Evolutionary conservation across 2,888 invertebrate genomes (phyloP).

Genomic region (Timandra comae): DNA sequence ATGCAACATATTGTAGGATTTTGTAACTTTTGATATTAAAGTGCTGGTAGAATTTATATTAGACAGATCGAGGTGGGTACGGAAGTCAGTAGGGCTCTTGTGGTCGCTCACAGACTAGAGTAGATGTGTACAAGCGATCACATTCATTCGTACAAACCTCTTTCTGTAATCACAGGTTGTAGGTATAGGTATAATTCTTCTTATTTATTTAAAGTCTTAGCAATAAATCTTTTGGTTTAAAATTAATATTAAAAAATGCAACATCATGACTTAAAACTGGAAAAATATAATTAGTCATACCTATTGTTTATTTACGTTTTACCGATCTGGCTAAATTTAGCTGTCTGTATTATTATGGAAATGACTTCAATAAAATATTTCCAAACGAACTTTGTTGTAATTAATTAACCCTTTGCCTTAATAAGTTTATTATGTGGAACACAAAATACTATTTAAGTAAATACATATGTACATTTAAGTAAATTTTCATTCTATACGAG

Average conservation of each 20-base stretch:
- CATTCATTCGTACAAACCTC: conserved; percentile 72
- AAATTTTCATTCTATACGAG: too few species aligned
- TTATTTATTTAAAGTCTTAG: conserved; percentile 75
- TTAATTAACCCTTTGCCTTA: conserved; percentile 19
- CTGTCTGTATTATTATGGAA: conserved; percentile 62
- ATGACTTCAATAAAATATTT: conserved; percentile 69
- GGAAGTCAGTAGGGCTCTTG: conserved; percentile 59
- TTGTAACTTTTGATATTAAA: conserved; percentile 75
- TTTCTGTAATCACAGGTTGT: conserved; percentile 63
- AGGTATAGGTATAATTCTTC: conserved; percentile 70
- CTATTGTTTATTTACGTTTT: conserved; percentile 49
- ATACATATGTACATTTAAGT: too few species aligned
- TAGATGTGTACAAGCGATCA: conserved; percentile 41
- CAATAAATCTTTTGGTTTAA: conserved; percentile 49
- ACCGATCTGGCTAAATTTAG: conserved; percentile 54
- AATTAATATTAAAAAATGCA: conserved; percentile 42
- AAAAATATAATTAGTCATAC: conserved; percentile 36
- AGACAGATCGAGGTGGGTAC: conserved; percentile 67
- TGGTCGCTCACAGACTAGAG: conserved; percentile 39
- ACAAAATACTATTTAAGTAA: too few species aligned
- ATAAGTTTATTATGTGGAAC: too few species aligned
- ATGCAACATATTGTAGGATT: conserved; percentile 60
- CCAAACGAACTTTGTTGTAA: conserved; percentile 41
- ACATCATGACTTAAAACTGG: conserved; percentile 35
- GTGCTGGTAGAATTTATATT: conserved; percentile 64